Evolutionary conservation across 2,113 vertebrate species (phyloP), one percentile per base, ranked within the genome.

Genomic region (Zosterops hypoxanthus): DNA sequence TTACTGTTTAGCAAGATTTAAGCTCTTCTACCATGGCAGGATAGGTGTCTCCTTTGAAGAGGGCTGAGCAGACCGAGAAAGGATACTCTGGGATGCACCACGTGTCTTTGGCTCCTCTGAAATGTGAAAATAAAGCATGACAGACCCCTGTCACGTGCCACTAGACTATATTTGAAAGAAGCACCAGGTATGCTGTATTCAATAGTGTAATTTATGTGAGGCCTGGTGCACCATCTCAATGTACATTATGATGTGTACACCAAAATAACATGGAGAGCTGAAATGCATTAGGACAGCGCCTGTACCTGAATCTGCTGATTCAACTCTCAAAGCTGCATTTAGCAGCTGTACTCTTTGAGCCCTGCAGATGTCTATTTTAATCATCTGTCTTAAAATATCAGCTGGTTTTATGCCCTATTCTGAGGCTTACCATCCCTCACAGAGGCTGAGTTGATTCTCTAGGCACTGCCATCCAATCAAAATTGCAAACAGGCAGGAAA

Each of bases 231-330:
- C 18, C 11, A 36, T 22, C 79, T 66, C 68, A 53, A 5, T 14
- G 21, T 22, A 56, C 44, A 34, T 63, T 46, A 60, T 2, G 7
- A 26, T 24, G 20, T 21, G 44, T 28, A 39, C 60, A 78, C n/a
- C 86, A 59, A 70, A 93, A 81, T 93, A 75, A 70, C 55, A n/a
- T 1, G 11, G 73, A 64, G 68, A 75, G 44, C 9, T 64, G 73
- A 86, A 95, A 80, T 57, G 42, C 57, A 42, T 14, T 29, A 34
- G 86, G 72, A 49, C 72, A 78, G 44, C 1, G n/a, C 72, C 88
- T 92, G 82, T 96, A 96, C 94, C 95, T 95, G 94, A 90, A 94
- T 94, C 65, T 96, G 92, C 96, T 95, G 94, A 94, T 92, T 96
- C 94, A 96, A 93, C 85, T 90, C 79, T 64, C 90, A 64, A 94